A percentile compares a stretch with the other conserved stretches of the same genome.
phyloP scores from a whole-genome alignment of 2,113 vertebrate genomes.

The Erythrolamprus reginae region DNA sequence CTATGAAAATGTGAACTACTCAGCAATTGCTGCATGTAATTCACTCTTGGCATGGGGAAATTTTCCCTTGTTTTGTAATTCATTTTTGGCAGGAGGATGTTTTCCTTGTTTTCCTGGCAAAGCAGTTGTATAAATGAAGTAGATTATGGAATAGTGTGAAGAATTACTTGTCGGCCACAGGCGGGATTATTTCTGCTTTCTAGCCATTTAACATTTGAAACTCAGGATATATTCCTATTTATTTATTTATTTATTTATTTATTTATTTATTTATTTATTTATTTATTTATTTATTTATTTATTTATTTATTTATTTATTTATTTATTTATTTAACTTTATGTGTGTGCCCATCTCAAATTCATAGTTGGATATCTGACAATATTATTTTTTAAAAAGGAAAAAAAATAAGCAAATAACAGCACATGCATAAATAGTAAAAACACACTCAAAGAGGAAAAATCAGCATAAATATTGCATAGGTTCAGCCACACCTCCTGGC shows the following conservation, averaged over 20 bases:
- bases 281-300: no score
- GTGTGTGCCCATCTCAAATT: neutral
- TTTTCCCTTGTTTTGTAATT: conserved; percentile 16
- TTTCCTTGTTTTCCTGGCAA: conserved; percentile 18
- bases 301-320: no score
- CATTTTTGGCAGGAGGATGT: conserved; percentile 22
- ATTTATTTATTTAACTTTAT: neutral
- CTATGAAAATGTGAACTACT: neutral
- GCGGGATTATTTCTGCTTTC: fast-evolving
- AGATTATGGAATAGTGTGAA: neutral
- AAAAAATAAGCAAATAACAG: neutral
- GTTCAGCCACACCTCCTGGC: neutral
- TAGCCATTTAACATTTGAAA: neutral
- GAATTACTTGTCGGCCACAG: neutral
- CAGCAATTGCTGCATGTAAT: neutral
- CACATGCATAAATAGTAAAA: neutral
- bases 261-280: no score
- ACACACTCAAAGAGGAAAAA: neutral
- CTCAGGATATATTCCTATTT: neutral
- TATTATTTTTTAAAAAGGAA: neutral
- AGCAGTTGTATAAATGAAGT: conserved; percentile 5
- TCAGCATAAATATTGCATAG: neutral
- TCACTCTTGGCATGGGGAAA: conserved; percentile 22
- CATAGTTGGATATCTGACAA: neutral
- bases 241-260: neutral